These are phyloP conservation scores for Raphicerus campestris DNA, from an alignment of 2,113 vertebrate species.

Conservation along the genomic window DNA sequence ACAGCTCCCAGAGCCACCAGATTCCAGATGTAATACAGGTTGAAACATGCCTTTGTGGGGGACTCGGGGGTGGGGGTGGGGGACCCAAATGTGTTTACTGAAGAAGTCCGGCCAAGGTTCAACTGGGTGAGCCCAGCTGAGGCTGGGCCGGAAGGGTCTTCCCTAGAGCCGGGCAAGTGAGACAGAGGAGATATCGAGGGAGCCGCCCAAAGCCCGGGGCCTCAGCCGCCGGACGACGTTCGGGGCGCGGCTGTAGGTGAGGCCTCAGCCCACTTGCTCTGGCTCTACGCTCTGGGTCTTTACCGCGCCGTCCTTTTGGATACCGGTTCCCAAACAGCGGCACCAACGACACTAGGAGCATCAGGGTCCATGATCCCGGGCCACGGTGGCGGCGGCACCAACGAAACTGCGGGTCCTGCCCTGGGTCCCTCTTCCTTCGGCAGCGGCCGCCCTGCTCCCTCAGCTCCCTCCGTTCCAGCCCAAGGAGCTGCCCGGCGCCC, in stretches of 20 bases:
- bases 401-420: neutral
- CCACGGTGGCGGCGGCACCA: neutral
- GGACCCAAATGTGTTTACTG: neutral
- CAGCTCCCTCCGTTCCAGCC: neutral
- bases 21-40: neutral
- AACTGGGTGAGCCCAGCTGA: no score
- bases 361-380: neutral
- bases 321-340: slow-evolving; percentile 81
- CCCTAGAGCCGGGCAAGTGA: no score
- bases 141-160: neutral
- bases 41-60: neutral
- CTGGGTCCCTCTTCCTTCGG: neutral
- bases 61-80: no score
- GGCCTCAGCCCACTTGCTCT: slow-evolving; percentile 73
- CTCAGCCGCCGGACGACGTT: slow-evolving; percentile 46
- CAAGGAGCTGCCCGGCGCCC: neutral
- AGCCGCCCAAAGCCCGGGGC: no score
- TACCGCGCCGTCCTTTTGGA: slow-evolving; percentile 82
- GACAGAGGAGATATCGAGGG: no score
- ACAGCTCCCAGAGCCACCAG: neutral
- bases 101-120: neutral
- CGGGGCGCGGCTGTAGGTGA: slow-evolving; percentile 83
- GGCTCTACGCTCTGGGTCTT: slow-evolving; percentile 83
- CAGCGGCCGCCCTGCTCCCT: neutral
- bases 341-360: slow-evolving; percentile 79